Evolutionary conservation across 2,888 invertebrate genomes (phyloP), one percentile per base, ranked within the genome.

Genomic region (Bombylius discolor): DNA sequence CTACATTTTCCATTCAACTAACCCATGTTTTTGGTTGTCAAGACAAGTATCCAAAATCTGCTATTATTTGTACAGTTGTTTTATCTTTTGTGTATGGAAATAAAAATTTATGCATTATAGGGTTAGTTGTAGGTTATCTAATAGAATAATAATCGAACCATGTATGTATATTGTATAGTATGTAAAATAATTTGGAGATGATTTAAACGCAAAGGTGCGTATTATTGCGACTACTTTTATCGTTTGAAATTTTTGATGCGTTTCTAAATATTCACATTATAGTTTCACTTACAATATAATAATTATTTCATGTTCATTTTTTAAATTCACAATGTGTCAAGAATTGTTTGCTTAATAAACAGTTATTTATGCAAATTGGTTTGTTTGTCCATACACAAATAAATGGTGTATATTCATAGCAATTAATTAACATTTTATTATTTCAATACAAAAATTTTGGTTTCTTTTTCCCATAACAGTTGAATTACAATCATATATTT

Each of bases 391-490:
- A 23, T 23, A 23, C 23, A 23, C 23, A 23, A 23, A 23, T 23
- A 23, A 23, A 23, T 23, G 23, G 23, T 23, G 23, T 23, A 23
- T 23, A 23, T 56, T 59, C 55, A 57, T 57, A 59, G 57, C 59
- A 59, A 57, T 59, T 59, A 59, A 59, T 59, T 59, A 59, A 59
- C 59, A 59, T 59, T 59, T 57, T 55, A 55, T 55, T 49, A 48
- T 54, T 50, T 44, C 45, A 49, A 49, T 47, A 9, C 4, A 31
- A 13, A 44, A 11, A 53, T 39, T 49, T 47, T 53, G 48, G 31
- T 33, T 39, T n/a, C 52, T 47, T 47, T 36, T 23, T 5, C 52
- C 23, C 23, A 23, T 23, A 23, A 23, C 23, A 23, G 23, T 23
- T 23, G 23, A 23, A 23, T 23, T 23, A 23, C 3, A 23, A 23